Evolutionary conservation across 2,888 invertebrate species (phyloP).

Genomic region (Eupithecia subfuscata): DNA sequence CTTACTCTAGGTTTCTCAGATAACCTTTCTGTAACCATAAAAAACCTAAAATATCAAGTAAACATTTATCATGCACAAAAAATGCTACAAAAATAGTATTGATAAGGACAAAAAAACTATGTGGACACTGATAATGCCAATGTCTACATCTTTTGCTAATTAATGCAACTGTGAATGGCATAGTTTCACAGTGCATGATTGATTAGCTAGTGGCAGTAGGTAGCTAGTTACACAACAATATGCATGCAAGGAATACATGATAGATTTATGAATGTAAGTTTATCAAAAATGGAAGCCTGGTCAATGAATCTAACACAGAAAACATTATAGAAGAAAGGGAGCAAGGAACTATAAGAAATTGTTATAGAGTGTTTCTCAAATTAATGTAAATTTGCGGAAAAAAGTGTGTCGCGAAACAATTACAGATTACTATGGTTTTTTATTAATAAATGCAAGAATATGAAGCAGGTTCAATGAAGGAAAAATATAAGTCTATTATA

Average conservation of each 20-base stretch:
- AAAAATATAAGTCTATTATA: neutral
- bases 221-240: slow-evolving; percentile 7
- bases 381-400: neutral
- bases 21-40: neutral
- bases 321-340: neutral
- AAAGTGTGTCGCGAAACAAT: no score
- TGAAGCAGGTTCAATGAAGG: neutral
- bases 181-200: neutral
- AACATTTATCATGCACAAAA: neutral
- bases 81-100: neutral
- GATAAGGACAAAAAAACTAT: neutral
- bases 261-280: neutral
- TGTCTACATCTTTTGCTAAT: neutral
- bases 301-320: neutral
- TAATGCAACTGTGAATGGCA: neutral
- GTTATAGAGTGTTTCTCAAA: no score
- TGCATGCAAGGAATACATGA: neutral
- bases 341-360: neutral
- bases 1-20: neutral
- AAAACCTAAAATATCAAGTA: neutral
- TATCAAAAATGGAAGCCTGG: neutral
- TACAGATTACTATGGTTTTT: no score
- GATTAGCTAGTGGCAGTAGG: neutral
- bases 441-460: neutral
- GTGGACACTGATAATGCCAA: slow-evolving; percentile 1